Base-by-base conservation (phyloP, 1,140 invertebrate species). In the Potamilus streckersoni region DNA sequence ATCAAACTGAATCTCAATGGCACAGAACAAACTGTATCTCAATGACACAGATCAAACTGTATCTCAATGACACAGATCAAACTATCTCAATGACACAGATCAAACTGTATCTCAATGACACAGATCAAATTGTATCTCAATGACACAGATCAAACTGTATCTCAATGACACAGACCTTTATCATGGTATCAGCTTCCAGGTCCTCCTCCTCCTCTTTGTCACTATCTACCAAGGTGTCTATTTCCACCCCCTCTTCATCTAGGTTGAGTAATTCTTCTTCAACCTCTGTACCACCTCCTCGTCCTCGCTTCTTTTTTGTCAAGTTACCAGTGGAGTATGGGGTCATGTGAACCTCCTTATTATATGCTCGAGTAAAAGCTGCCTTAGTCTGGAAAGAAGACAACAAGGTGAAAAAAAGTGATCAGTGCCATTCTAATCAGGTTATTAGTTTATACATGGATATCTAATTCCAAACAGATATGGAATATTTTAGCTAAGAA, bases 301-400 rank as follows among this genome's bases (percentile, higher is more conserved):
- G 91, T 61, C 82, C 85, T 57, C 81, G 59, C 16, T 80, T 85
- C 80, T 93, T 94, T 82, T 93, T 76, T 91, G 88, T 57, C 88
- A 81, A 90, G 11, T 90, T 89, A 59, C 91, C 92, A 20, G 92
- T 92, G 11, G 92, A 91, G 86, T 96, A 96, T 3, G 95, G 94
- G 70, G 94, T 92, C 65, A 94, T 89, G 49, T 92, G 89, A 0
- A 92, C 91, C 77, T 93, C 93, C 88, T 98, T 98, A 87, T 98
- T 99, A 86, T 97, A 97, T 0, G 93, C 91, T 63, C 96, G 93
- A 0, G 98, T 99, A 86, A 99, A 95, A 0, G 97, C 96, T 20
- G 96, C 93, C 92, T 99, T 99, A 0, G 95, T 93, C 94, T 95
- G 80, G 13, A 82, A 71, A 71, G 11, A 59, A 71, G 72, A 68